Conservation (phyloP, 2,113 vertebrate genomes). For the Mesitornis unicolor region DNA sequence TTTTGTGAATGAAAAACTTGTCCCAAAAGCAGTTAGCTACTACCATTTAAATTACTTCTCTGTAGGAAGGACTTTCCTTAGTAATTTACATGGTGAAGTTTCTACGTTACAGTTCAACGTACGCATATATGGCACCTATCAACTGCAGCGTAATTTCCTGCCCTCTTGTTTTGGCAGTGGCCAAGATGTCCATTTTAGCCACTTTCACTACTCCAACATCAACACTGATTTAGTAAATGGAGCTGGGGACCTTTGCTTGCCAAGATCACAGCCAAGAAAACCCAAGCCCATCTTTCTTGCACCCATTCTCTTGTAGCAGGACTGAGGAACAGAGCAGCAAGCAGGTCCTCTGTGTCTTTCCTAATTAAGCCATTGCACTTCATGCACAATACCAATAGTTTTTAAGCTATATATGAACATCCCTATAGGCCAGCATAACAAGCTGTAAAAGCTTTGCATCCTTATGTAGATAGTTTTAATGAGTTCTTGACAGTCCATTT, state of each 20-base stretch:
- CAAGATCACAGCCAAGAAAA: neutral
- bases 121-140: fast-evolving
- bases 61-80: neutral
- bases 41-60: neutral
- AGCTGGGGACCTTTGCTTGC: neutral
- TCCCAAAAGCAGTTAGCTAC: neutral
- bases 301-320: too few species aligned
- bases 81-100: neutral
- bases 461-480: neutral
- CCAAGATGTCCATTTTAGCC: fast-evolving
- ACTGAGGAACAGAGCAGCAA: neutral
- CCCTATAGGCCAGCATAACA: fast-evolving
- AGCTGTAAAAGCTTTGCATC: neutral
- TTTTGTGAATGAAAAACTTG: neutral
- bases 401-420: fast-evolving
- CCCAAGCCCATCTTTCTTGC: neutral
- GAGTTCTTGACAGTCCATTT: neutral
- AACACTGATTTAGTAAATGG: fast-evolving
- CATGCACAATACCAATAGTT: fast-evolving
- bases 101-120: neutral
- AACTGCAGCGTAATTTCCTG: fast-evolving
- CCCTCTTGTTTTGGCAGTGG: neutral
- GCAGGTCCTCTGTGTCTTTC: neutral
- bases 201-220: fast-evolving
- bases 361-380: too few species aligned